Percentiles rank a stretch among this genome's conserved stretches.
phyloP scores from a whole-genome alignment of 2,888 invertebrate genomes.

The Rutpela maculata region DNA sequence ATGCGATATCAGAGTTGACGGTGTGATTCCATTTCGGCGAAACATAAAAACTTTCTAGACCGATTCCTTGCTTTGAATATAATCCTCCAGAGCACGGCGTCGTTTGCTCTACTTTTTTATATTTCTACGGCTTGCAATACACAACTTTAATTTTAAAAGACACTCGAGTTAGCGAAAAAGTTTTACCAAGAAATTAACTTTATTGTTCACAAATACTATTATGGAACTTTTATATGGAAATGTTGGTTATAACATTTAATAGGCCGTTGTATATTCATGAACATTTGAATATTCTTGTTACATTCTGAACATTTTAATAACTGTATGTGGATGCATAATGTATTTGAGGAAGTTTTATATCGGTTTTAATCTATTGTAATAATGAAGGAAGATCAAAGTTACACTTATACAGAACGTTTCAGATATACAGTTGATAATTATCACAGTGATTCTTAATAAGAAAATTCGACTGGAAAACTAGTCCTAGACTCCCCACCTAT shows the following conservation, averaged over 20 bases:
- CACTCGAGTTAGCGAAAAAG: slow-evolving; percentile 33
- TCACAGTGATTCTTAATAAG: too few relatives aligned
- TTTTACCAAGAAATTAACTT: slow-evolving; percentile 46
- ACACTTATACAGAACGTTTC: too few relatives aligned
- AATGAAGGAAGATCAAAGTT: too few relatives aligned
- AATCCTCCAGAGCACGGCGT: slow-evolving; percentile 40
- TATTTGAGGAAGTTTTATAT: too few relatives aligned
- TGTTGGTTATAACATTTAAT: slow-evolving; percentile 18
- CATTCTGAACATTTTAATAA: not conserved
- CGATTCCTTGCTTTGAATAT: slow-evolving; percentile 49
- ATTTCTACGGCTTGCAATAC: slow-evolving; percentile 31
- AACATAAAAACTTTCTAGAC: slow-evolving; percentile 46
- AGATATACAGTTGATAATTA: too few relatives aligned
- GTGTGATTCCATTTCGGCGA: slow-evolving; percentile 43
- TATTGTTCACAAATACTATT: slow-evolving; percentile 39
- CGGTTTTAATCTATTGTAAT: too few relatives aligned
- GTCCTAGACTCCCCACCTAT: too few relatives aligned
- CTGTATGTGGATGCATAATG: too few relatives aligned
- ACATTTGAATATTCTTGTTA: not conserved
- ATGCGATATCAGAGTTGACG: slow-evolving; percentile 38
- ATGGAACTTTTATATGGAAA: slow-evolving; percentile 19
- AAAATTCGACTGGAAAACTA: too few relatives aligned
- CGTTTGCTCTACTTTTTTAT: slow-evolving; percentile 44
- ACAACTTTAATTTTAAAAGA: slow-evolving; percentile 47
- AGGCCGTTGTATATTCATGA: not conserved